phyloP scores from a whole-genome alignment of 1,140 invertebrate genomes.

The Euwallacea fornicatus region DNA sequence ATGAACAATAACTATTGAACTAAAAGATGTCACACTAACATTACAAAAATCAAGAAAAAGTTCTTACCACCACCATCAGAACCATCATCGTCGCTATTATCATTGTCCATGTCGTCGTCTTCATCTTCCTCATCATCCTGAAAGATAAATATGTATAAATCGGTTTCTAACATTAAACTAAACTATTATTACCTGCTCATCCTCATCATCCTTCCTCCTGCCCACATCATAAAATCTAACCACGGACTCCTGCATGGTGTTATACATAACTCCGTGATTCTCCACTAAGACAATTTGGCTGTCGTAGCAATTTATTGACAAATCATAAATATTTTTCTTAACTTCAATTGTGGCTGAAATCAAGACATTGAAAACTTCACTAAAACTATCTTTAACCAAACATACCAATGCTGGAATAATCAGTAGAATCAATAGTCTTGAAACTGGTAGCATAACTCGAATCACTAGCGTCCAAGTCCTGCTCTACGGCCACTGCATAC shows the following conservation, averaged over 20 bases:
- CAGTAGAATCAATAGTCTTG: slow-evolving; percentile 89
- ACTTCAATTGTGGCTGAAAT: slow-evolving; percentile 52
- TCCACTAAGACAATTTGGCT: slow-evolving; percentile 83
- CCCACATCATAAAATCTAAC: slow-evolving; percentile 84
- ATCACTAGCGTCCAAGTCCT: slow-evolving; percentile 52
- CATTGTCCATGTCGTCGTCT: slow-evolving; percentile 64
- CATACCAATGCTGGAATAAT: slow-evolving; percentile 89
- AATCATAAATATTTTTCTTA: slow-evolving; percentile 68
- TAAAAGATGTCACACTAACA: background rate
- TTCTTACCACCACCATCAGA: slow-evolving; percentile 56
- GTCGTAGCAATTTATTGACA: slow-evolving; percentile 74
- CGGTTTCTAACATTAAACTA: background rate
- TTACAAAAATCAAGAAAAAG: slow-evolving; percentile 2
- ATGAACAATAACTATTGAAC: slow-evolving; percentile 4
- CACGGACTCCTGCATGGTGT: slow-evolving; percentile 78
- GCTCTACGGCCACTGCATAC: slow-evolving; percentile 58
- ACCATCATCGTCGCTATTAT: slow-evolving; percentile 60
- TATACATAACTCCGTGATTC: slow-evolving; percentile 67
- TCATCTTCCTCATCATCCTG: slow-evolving; percentile 72
- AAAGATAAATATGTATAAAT: slow-evolving; percentile 28
- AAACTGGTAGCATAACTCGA: slow-evolving; percentile 83
- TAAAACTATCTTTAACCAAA: background rate
- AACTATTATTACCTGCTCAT: slow-evolving; percentile 60
- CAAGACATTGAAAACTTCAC: slow-evolving; percentile 9
- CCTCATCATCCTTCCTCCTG: slow-evolving; percentile 69